Evolutionary conservation across 1,140 invertebrate species (phyloP).

Genomic region (Cyclina sinensis): DNA sequence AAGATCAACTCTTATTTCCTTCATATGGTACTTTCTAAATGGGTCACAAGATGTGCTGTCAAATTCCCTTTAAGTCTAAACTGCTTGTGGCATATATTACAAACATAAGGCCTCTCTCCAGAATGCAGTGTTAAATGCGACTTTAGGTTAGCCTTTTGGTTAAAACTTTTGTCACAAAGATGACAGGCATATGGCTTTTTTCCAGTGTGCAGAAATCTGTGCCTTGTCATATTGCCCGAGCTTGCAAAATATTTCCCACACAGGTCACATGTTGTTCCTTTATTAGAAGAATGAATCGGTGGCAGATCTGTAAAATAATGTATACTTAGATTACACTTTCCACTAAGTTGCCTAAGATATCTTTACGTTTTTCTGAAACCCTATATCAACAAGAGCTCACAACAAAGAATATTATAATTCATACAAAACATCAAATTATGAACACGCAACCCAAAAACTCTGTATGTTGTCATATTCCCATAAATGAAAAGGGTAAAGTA

Average conservation of each 20-base stretch:
- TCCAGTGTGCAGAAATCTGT: slow-evolving; percentile 89
- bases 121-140: slow-evolving; percentile 88
- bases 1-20: neutral
- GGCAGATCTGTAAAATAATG: too few species aligned
- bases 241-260: slow-evolving; percentile 27
- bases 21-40: neutral
- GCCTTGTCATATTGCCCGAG: slow-evolving; percentile 60
- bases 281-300: neutral
- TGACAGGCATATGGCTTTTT: slow-evolving; percentile 92
- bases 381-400: too few species aligned
- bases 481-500: too few species aligned
- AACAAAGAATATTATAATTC: too few species aligned
- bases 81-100: slow-evolving; percentile 82
- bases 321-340: too few species aligned
- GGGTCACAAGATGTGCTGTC: slow-evolving; percentile 23
- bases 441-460: too few species aligned
- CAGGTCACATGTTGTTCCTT: slow-evolving; percentile 7
- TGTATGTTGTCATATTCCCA: too few species aligned
- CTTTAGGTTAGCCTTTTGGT: slow-evolving; percentile 50
- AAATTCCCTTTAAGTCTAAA: slow-evolving; percentile 52
- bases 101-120: slow-evolving; percentile 72
- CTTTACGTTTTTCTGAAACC: too few species aligned
- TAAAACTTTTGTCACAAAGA: slow-evolving; percentile 57
- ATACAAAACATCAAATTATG: too few species aligned
- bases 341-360: too few species aligned